Percentiles rank a stretch among this genome's conserved stretches.
These are phyloP conservation scores for Drosophila limbata DNA, from an alignment of 2,888 invertebrate species.

Conservation along the genomic window DNA sequence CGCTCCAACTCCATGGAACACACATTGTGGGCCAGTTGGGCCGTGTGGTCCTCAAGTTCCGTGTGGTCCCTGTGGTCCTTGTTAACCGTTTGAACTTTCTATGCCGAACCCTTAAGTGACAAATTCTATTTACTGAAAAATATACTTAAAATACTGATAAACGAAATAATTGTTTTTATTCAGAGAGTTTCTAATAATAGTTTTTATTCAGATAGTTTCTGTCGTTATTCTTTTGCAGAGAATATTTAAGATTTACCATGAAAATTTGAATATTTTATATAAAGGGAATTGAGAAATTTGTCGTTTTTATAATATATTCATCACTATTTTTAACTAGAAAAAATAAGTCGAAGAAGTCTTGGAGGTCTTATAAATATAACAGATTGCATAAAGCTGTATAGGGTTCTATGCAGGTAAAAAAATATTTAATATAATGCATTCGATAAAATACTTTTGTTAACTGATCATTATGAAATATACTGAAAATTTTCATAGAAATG, in stretches of 20 bases:
- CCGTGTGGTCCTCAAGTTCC: slow-evolving; percentile 16
- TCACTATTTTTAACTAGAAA: too few species aligned
- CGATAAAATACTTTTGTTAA: too few species aligned
- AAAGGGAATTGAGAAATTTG: too few species aligned
- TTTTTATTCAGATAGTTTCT: background rate
- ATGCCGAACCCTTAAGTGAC: background rate
- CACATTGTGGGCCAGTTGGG: slow-evolving; percentile 13
- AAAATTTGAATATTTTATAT: background rate
- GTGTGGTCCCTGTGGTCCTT: slow-evolving; percentile 13
- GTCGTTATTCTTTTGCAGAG: background rate
- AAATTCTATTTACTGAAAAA: slow-evolving; percentile 1
- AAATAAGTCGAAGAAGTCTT: too few species aligned
- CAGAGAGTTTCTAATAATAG: background rate
- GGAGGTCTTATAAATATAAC: too few species aligned
- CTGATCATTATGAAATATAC: too few species aligned
- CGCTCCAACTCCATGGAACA: slow-evolving; percentile 14
- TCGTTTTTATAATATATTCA: too few species aligned
- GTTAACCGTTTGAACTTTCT: slow-evolving; percentile 33
- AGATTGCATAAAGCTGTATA: too few species aligned
- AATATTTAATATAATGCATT: too few species aligned
- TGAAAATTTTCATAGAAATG: too few species aligned
- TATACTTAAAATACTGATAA: background rate
- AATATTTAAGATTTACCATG: background rate
- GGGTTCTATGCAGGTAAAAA: too few species aligned
- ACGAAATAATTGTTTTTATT: background rate